These are phyloP conservation scores for Porites lobata DNA, from an alignment of 92 coral and sea anemone species.

Conservation along the genomic window DNA sequence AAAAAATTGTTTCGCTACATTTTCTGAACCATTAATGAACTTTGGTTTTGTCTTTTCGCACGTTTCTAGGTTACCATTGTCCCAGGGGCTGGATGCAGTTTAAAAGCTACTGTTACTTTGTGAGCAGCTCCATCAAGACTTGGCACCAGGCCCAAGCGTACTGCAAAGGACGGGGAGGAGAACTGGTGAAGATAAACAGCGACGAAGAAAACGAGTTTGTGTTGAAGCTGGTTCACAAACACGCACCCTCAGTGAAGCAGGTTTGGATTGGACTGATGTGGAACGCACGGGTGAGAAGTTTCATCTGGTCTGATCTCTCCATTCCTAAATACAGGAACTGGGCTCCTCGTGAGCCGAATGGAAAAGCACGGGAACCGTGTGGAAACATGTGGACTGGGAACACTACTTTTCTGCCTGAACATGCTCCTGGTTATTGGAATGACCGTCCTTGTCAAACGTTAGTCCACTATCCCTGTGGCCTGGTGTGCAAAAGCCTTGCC, in stretches of 20 bases:
- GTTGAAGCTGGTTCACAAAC: neutral
- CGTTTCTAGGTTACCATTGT: neutral
- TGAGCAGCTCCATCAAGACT: neutral
- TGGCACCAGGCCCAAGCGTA: conserved; percentile 13
- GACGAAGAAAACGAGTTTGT: neutral
- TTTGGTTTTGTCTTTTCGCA: too few species aligned
- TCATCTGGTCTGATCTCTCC: neutral
- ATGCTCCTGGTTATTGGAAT: conserved; percentile 18
- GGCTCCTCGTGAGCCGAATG: conserved; percentile 21
- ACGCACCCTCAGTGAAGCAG: neutral
- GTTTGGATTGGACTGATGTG: neutral
- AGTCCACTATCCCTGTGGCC: too few species aligned
- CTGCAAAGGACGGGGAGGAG: neutral
- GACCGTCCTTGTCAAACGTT: too few species aligned
- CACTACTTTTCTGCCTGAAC: neutral
- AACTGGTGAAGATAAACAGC: conserved; percentile 32
- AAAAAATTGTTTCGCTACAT: too few species aligned
- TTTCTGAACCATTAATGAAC: too few species aligned
- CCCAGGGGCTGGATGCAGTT: neutral
- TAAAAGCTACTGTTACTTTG: conserved; percentile 21
- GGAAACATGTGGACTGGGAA: neutral
- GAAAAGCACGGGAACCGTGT: neutral
- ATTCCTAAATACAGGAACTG: neutral
- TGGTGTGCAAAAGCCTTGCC: too few species aligned
- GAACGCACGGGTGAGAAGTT: neutral